Evolutionary conservation across 2,113 vertebrate genomes (phyloP), one percentile per base, ranked within the genome.

Genomic region (Varanus salvator): DNA sequence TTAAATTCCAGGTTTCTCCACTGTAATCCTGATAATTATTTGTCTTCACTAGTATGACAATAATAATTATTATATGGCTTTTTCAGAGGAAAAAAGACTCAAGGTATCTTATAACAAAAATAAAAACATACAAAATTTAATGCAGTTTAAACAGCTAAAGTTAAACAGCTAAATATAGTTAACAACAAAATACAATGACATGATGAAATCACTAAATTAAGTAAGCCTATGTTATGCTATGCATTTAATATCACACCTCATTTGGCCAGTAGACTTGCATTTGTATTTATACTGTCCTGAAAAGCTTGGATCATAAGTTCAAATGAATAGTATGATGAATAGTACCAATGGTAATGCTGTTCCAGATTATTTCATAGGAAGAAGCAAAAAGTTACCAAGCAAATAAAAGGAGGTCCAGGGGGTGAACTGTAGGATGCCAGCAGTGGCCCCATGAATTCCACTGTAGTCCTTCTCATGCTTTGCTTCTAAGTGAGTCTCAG

Each of bases 311-410:
- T 86, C 78, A 64, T 88, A 60, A 27, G 48, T 87, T 92, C 69
- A 87, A 93, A 89, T 85, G 88, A 93, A 89, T 84, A 17, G 82
- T 85, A 74, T 3, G 88, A 17, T 76, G 54, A 50, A 89, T 68
- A 89, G 88, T 85, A 72, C 89, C 25, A 80, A 23, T 91, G 66
- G 85, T 29, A 0, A 5, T 54, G 8, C 69, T 87, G 66, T 6
- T 54, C 77, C 34, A 66, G 86, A 71, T 64, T 54, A 82, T 23
- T 77, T 12, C 91, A 92, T 71, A 82, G 29, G 68, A 88, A 48
- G 7, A 64, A 34, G 25, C 8, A 48, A 23, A 78, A 52, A 48
- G 44, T 71, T 29, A 74, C 60, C 17, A 64, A 21, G 60, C 17
- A 64, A 64, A 64, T 64, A 44, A 44, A 34, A 23, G 8, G 44